A percentile compares a stretch with the other conserved stretches of the same genome.
Evolutionary conservation across 2,797 vertebrate species (phyloP).

Genomic region (Myiotriccus ornatus): DNA sequence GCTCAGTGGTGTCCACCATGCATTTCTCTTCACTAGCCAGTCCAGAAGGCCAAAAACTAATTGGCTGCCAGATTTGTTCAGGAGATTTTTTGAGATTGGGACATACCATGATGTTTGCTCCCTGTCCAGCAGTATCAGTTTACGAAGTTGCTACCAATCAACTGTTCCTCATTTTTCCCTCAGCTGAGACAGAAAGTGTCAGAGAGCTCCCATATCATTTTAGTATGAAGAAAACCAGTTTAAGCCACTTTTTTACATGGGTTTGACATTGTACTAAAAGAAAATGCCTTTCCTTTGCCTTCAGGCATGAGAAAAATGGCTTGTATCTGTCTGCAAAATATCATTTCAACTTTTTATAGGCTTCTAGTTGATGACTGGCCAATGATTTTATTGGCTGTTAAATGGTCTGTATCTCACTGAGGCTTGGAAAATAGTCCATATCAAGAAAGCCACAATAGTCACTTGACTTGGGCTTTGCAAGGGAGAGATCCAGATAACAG

Average conservation of each 20-base stretch:
- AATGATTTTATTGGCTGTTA: background rate
- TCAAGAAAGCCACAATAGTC: background rate
- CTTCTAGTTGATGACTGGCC: background rate
- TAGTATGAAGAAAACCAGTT: background rate
- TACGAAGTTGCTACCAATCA: background rate
- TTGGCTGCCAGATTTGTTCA: background rate
- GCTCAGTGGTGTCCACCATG: background rate
- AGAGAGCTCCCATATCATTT: background rate
- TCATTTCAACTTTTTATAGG: background rate
- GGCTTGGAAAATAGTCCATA: background rate
- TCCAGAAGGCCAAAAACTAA: background rate
- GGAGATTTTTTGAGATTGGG: background rate
- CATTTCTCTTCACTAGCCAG: background rate
- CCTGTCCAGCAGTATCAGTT: background rate
- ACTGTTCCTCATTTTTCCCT: background rate
- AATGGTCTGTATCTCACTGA: background rate
- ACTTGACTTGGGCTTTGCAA: background rate
- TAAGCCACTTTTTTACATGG: background rate
- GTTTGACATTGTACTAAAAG: background rate
- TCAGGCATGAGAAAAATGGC: background rate
- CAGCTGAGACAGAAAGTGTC: background rate
- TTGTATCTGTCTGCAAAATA: background rate
- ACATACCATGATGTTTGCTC: background rate
- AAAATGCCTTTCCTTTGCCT: background rate
- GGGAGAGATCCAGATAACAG: background rate